Base-by-base conservation (phyloP, 2,888 invertebrate species). In the Unio delphinus region DNA sequence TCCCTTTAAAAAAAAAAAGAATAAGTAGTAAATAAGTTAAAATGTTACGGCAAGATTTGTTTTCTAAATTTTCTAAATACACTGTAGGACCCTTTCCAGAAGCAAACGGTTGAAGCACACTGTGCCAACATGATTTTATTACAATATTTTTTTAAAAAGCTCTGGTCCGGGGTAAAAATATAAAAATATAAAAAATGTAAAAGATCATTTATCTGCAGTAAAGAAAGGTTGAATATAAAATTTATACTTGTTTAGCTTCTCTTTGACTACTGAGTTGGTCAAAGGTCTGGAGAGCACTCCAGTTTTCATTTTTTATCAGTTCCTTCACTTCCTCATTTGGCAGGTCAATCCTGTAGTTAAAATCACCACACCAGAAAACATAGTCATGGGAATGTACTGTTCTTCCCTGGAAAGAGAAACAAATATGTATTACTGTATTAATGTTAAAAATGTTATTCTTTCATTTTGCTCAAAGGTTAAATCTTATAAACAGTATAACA, bases 331-430 rank as follows among this genome's bases (percentile, higher is more conserved):
- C 96, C 8, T 98, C 98, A 87, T 96, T 96, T 79, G 96, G 95
- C 93, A 99, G 93, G 89, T 99, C 98, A 70, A 99, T 94, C 70
- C 99, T 93, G 89, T 99, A 99, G 90, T 99, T 99, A 90, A 99
- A 99, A 91, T 99, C 99, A 0, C 99, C 99, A 90, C 98, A 97
- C 99, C 99, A 99, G 90, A 99, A 98, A 1, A 99, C 94, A 89
- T 97, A 98, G 91, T 99, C 99, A 88, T 99, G 99, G 1, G 97
- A 95, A 89, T 96, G 95, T 8, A 99, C 91, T 0, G 95, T 95
- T 73, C 97, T 92, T 17, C 96, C 97, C 92, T 92, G 83, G 67
- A 89, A 85, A 59, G 8, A 23, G 17, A 65, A 57, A 23, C 0
- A 45, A 45, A 45, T 1, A 45, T 11, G 34, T 34, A 7, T 34